Percentiles rank a stretch among this genome's conserved stretches.
Conservation (phyloP, 2,113 vertebrate species). For the Capreolus pygargus region DNA sequence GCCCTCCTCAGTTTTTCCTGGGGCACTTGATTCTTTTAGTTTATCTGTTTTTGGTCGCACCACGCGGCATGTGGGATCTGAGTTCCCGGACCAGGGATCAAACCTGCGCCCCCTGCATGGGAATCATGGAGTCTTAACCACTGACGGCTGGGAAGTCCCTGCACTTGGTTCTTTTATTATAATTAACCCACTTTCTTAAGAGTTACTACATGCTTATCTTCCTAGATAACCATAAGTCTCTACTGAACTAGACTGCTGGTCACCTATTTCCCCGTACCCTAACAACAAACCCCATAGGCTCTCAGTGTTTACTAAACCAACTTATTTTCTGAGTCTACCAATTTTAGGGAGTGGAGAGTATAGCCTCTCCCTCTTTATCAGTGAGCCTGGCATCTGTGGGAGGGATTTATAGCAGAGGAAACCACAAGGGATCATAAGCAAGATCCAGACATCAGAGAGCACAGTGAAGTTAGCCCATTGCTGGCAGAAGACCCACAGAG, state of each 20-base stretch:
- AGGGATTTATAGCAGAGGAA: not conserved
- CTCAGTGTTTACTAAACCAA: not conserved
- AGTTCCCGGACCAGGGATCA: not conserved
- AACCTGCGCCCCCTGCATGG: not conserved
- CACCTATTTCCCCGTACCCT: not conserved
- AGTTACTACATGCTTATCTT: not conserved
- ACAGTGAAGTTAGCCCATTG: not conserved
- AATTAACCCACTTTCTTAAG: not conserved
- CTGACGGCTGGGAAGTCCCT: not conserved
- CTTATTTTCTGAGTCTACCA: not conserved
- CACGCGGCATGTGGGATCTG: not conserved
- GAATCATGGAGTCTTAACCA: not conserved
- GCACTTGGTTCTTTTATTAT: not conserved
- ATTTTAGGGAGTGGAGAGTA: not conserved
- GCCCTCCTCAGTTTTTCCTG: not conserved
- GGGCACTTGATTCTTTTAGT: not conserved
- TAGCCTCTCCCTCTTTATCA: not conserved
- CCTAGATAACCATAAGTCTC: not conserved
- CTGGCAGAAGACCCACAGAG: not conserved
- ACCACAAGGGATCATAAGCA: not conserved
- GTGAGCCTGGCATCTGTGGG: not conserved
- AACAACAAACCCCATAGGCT: not conserved
- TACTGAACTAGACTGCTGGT: not conserved
- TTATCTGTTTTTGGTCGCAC: not conserved
- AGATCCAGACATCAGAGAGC: not conserved